Base-by-base conservation (phyloP, 2,888 invertebrate species). In the Acrocera orbiculus region DNA sequence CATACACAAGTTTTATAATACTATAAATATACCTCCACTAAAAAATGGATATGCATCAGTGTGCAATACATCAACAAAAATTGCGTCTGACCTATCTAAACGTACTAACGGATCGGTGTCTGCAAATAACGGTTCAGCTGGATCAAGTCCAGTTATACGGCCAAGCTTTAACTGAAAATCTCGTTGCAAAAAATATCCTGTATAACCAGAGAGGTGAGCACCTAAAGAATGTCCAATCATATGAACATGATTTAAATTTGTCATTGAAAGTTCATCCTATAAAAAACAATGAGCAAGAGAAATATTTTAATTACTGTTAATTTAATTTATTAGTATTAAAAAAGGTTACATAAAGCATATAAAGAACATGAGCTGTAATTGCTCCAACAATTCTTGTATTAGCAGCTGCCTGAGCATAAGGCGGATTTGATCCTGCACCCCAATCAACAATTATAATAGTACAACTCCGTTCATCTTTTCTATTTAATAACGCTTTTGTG, bases 331-430 rank as follows among this genome's bases (percentile, higher is more conserved):
- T 10, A 22, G 8, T 10, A 22, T 4, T 10, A 6, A 17, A 11
- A 16, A 2, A 16, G 13, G 5, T 62, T 48, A 68, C 67, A 51
- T 65, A 65, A 29, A 70, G 49, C 52, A 62, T 62, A 41, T 57
- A 65, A 32, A 65, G 62, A 15, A 90, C 61, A 54, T 82, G 73
- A 0, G 83, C 85, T 0, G 82, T 73, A 58, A 89, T 80, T 1
- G 75, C 75, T 0, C 86, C 90, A 2, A 90, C 76, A 10, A 92
- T 64, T 32, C 90, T 65, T 14, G 83, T 85, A 51, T 92, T 92
- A 2, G 89, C 87, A 3, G 85, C 87, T 0, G 93, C 90, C 56
- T 90, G 87, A 0, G 81, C 77, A 52, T 92, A 93, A 0, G 87
- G 86, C 1, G 87, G 86, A 40, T 74, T 75, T 0, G 87, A 79